These are phyloP conservation scores for Heliopora coerulea DNA, from an alignment of 92 coral and sea anemone species.

Conservation along the genomic window DNA sequence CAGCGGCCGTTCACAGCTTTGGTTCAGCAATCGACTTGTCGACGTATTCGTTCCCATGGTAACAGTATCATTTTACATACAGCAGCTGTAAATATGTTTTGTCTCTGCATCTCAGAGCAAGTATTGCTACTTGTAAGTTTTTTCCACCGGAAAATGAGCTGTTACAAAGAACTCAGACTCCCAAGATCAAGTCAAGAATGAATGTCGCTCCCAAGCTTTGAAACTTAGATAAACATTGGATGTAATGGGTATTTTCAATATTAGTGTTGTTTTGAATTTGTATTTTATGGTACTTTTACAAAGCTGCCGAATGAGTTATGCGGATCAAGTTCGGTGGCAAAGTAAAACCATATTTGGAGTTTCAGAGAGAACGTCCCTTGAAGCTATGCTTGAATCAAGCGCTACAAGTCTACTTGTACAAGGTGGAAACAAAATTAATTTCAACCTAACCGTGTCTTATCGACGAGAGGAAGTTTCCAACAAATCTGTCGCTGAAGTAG, in stretches of 20 bases:
- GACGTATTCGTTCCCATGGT: neutral
- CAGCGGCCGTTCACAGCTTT: too few relatives aligned
- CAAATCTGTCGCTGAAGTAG: neutral
- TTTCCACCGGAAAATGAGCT: too few relatives aligned
- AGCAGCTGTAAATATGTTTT: too few relatives aligned
- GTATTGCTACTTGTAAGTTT: too few relatives aligned
- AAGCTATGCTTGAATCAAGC: conserved; percentile 16
- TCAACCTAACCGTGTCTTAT: conserved; percentile 10
- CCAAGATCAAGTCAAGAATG: too few relatives aligned
- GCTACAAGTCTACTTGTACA: neutral
- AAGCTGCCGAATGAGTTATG: neutral
- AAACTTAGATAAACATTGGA: neutral
- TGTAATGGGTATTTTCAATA: neutral
- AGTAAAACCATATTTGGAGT: neutral
- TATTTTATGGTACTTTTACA: neutral
- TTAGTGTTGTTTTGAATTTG: neutral
- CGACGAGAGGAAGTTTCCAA: neutral
- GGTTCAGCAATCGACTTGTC: too few relatives aligned
- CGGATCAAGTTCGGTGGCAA: neutral
- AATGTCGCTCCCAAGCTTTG: too few relatives aligned
- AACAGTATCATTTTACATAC: too few relatives aligned
- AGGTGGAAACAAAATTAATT: conserved; percentile 25
- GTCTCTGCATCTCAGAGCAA: too few relatives aligned
- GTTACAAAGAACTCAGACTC: too few relatives aligned
- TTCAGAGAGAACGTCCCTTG: neutral